These are phyloP conservation scores for Macrobrachium nipponense DNA, from an alignment of 1,140 invertebrate genomes.

Conservation along the genomic window DNA sequence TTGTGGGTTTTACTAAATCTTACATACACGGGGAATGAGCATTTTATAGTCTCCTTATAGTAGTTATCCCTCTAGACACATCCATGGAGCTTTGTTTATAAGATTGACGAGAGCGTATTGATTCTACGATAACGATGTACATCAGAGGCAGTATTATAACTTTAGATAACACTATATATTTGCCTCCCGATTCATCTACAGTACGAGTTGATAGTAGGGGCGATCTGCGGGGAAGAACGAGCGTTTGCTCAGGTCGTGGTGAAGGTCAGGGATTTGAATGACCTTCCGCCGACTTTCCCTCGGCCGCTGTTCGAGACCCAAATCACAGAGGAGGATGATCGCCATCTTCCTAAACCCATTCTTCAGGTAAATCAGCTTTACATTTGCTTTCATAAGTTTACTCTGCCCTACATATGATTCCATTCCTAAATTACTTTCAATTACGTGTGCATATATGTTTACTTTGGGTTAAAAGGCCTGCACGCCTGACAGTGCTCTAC, in stretches of 20 bases:
- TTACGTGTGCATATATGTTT: not conserved
- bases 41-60: too few relatives aligned
- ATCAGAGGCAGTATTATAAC: too few relatives aligned
- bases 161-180: too few relatives aligned
- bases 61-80: too few relatives aligned
- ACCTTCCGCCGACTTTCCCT: conserved; percentile 87
- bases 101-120: too few relatives aligned
- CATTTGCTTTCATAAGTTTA: not conserved
- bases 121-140: too few relatives aligned
- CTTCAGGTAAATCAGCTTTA: conserved; percentile 77
- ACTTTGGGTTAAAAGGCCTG: too few relatives aligned
- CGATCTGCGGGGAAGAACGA: conserved; percentile 1
- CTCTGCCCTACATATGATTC: not conserved
- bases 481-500: too few relatives aligned
- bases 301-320: conserved; percentile 92
- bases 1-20: too few relatives aligned
- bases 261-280: conserved; percentile 94
- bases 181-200: not conserved
- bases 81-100: too few relatives aligned
- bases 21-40: too few relatives aligned
- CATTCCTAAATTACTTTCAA: not conserved
- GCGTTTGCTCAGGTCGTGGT: conserved; percentile 79
- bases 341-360: conserved; percentile 91
- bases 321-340: conserved; percentile 94
- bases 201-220: conserved; percentile 39